These are phyloP conservation scores for Podarcis lilfordi DNA, from an alignment of 2,797 vertebrate genomes.

Conservation along the genomic window DNA sequence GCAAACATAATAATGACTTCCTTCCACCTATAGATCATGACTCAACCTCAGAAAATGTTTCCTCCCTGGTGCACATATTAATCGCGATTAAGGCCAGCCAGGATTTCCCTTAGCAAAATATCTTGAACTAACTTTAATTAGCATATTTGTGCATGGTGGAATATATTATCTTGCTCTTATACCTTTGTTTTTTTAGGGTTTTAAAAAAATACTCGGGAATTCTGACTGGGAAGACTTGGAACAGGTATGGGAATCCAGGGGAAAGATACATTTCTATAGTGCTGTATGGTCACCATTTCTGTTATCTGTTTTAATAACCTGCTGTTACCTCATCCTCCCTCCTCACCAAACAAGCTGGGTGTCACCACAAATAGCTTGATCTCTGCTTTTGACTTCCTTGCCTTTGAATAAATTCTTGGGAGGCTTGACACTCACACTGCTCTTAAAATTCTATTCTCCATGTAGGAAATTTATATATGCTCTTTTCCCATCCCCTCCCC, in stretches of 20 bases:
- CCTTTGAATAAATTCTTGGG: neutral
- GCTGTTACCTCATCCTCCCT: neutral
- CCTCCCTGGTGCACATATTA: neutral
- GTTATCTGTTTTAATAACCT: neutral
- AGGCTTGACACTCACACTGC: neutral
- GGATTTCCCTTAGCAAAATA: neutral
- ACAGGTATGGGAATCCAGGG: conserved; percentile 71
- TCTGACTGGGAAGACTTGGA: conserved; percentile 77
- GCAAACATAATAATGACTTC: neutral
- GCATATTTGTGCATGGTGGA: neutral
- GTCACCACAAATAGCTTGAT: neutral
- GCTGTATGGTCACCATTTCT: conserved; percentile 21
- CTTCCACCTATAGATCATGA: neutral
- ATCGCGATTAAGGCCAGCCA: neutral
- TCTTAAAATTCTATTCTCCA: neutral
- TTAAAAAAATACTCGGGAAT: conserved; percentile 73
- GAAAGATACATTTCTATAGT: conserved; percentile 16
- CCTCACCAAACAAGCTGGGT: neutral
- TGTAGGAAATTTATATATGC: neutral
- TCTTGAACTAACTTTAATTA: neutral
- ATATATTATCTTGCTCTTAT: conserved; percentile 39
- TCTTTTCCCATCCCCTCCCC: neutral
- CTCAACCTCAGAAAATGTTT: neutral
- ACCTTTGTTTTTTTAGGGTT: conserved; percentile 70
- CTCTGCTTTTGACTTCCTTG: neutral